These are phyloP conservation scores for Campylomormyrus tamandua DNA, from an alignment of 2,113 vertebrate species.

Conservation along the genomic window DNA sequence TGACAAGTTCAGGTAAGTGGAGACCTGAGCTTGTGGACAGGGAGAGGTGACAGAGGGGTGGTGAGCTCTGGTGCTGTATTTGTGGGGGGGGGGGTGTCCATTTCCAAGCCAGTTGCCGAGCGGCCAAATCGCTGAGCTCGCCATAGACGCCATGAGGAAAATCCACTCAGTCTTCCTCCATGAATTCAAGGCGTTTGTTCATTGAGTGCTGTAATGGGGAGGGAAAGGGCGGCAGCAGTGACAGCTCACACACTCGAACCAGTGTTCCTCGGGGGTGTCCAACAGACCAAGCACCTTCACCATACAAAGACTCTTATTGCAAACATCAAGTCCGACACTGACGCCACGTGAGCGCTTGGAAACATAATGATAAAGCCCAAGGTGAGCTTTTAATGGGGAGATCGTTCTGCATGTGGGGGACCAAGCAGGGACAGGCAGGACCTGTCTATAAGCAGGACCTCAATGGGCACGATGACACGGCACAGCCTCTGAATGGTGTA, in stretches of 20 bases:
- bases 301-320: not conserved
- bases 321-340: not conserved
- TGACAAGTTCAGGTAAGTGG: no score
- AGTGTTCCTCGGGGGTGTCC: not conserved
- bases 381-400: not conserved
- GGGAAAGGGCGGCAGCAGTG: not conserved
- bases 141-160: not conserved
- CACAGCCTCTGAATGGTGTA: not conserved
- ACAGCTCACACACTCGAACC: not conserved
- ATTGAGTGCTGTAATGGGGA: not conserved
- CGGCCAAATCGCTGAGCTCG: no score
- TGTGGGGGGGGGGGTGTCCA: no score
- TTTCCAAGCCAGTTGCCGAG: no score
- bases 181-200: not conserved
- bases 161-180: not conserved
- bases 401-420: not conserved
- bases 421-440: not conserved
- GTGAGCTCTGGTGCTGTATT: no score
- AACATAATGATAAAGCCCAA: not conserved
- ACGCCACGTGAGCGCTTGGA: not conserved
- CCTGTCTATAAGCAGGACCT: not conserved
- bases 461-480: not conserved
- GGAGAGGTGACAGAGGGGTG: no score
- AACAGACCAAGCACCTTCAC: not conserved
- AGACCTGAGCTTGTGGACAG: no score